Base-by-base conservation (phyloP, 2,888 invertebrate genomes). In the Acanthacorydalis orientalis region DNA sequence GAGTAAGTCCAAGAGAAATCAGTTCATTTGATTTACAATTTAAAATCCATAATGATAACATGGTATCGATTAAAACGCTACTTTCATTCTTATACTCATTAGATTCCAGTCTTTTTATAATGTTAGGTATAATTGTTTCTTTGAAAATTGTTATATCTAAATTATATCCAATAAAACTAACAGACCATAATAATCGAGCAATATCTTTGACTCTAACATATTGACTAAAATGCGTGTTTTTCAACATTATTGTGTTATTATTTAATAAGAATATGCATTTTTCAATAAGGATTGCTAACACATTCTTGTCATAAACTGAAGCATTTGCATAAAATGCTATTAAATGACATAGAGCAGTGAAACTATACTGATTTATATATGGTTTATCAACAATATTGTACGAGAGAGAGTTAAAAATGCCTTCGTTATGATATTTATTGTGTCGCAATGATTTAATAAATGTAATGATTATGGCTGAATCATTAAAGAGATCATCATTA, bases 361-460 rank as follows among this genome's bases (percentile, higher is more conserved):
- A 64, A 6, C 59, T 57, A 51, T 65, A 67, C 50, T 51, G 53
- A 33, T 59, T 45, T 40, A 60, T 49, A 8, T 64, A 61, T 44
- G 58, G 57, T 53, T 62, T 62, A 48, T 65, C 61, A 45, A 67
- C 56, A 43, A 69, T 59, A 8, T 60, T 56, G 52, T 57, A 58
- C 6, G 61, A 58, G 40, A 69, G 60, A 15, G 64, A 62, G 15
- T 53, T 52, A 49, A 69, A 55, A 40, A 61, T 52, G 53, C 65
- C 60, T 35, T 67, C 60, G 50, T 60, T 55, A 54, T 63, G 62
- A 45, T 57, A 60, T 6, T 61, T 56, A 53, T 64, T 64, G 34
- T 61, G 61, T 49, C 67, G 55, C 23, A 70, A 47, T 8, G 62
- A 61, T 59, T 70, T 70, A 37, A 68, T 56, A 4, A 70, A 51